Evolutionary conservation across 2,113 vertebrate genomes (phyloP).

Genomic region (Octodon degus): DNA sequence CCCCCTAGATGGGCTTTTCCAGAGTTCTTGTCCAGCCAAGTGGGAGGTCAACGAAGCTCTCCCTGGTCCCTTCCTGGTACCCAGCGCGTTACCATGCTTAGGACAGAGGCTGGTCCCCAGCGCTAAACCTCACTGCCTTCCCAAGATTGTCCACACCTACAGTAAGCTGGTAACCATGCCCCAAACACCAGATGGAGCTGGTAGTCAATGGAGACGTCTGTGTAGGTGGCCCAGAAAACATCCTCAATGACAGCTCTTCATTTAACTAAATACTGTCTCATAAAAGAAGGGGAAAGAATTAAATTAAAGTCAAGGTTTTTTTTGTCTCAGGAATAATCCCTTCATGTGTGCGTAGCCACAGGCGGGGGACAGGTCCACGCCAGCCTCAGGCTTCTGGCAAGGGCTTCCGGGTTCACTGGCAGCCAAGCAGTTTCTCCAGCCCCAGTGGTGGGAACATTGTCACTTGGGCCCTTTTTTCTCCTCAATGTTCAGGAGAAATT

Average conservation of each 20-base stretch:
- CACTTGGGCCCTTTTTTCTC: neutral
- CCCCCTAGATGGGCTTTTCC: neutral
- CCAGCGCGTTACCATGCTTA: neutral
- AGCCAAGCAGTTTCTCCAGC: neutral
- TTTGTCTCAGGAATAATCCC: constrained; percentile 62
- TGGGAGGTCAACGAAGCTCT: neutral
- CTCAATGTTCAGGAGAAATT: neutral
- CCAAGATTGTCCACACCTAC: constrained; percentile 35
- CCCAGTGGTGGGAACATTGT: neutral
- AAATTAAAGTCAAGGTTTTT: constrained; percentile 76
- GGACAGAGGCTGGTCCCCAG: constrained; percentile 34
- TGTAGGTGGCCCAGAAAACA: constrained; percentile 77
- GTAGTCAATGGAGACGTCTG: constrained; percentile 68
- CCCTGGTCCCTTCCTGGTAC: neutral
- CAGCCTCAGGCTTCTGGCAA: constrained; percentile 54
- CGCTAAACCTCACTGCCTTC: constrained; percentile 53
- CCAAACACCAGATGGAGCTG: constrained; percentile 57
- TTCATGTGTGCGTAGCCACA: constrained; percentile 77
- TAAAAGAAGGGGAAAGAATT: constrained; percentile 68
- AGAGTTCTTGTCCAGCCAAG: neutral
- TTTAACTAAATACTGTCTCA: constrained; percentile 61
- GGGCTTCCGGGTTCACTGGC: neutral
- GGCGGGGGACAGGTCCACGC: constrained; percentile 75
- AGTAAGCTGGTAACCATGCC: constrained; percentile 51
- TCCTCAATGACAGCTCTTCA: constrained; percentile 76